phyloP scores from a whole-genome alignment of 2,113 vertebrate species.

The Lepus timidus region DNA sequence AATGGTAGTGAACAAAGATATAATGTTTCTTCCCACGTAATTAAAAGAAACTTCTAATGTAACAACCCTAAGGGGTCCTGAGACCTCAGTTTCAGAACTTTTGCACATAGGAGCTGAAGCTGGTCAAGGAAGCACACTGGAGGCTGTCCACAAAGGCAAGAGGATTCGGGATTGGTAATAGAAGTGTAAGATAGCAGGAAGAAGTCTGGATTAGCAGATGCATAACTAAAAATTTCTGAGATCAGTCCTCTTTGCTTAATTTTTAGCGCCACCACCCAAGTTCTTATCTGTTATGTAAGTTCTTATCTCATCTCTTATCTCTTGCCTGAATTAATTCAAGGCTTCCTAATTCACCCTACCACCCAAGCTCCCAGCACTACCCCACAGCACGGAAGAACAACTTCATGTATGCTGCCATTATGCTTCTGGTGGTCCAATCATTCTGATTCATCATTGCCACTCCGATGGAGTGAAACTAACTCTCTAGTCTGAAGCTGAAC shows the following conservation, averaged over 20 bases:
- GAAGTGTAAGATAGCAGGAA: background rate
- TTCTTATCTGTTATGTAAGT: too few species aligned
- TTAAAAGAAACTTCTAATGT: background rate
- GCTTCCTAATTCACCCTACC: background rate
- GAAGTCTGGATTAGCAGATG: background rate
- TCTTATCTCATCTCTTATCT: background rate
- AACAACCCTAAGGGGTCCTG: background rate
- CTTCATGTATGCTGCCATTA: background rate
- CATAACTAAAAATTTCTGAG: background rate
- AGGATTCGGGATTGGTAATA: background rate
- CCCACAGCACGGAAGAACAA: background rate
- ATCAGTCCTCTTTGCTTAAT: background rate
- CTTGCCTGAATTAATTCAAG: background rate
- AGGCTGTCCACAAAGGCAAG: background rate
- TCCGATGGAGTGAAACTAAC: background rate
- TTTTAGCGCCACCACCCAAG: background rate
- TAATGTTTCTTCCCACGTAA: background rate
- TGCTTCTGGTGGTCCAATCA: background rate
- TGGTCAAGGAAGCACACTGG: background rate
- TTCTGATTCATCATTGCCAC: background rate
- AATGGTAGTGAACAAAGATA: background rate
- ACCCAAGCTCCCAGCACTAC: background rate
- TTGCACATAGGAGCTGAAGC: background rate
- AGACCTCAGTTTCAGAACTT: background rate
- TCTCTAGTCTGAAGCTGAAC: background rate